Base-by-base conservation (phyloP, 1,140 invertebrate species). In the Brachionus plicatilis region DNA sequence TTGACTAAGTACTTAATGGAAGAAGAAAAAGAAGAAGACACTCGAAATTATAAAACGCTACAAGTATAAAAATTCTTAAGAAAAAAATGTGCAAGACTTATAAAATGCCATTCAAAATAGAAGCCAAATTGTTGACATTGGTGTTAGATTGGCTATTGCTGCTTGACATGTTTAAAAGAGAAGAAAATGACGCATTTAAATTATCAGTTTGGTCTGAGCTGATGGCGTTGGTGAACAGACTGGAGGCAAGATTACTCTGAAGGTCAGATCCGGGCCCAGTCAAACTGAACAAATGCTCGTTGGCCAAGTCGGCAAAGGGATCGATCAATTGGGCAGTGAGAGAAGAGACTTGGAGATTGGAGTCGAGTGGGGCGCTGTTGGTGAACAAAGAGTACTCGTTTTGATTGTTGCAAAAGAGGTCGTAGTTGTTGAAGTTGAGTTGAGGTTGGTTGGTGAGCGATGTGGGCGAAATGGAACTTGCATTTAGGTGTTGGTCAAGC, bases 91-190 rank as follows among this genome's bases (percentile, higher is more conserved):
- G 12, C 33, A 47, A 72, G 41, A 72, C 6, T 76, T 76, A 76
- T 76, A 76, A 76, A 76, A 76, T 76, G 53, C 72, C 72, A 50
- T 76, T 76, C 27, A 76, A 76, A 76, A 76, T 76, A 33, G 72
- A 76, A 27, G 45, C 72, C 43, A 76, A 76, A 76, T 76, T 76
- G 20, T 76, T 76, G 11, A 50, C 72, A 76, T 76, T 76, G 20
- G 45, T 45, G 24, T 45, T 75, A n/a, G 72, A 76, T 33, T 76
- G 72, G 47, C 20, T 75, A 14, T 9, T 75, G 14, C n/a, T 50
- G 24, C n/a, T 76, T 12, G 72, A 76, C 17, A 76, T 8, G n/a
- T 72, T 72, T n/a, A 72, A 43, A 41, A 72, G 68, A 72, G 68
- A 72, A 72, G 68, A 72, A 72, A 72, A 72, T 17, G 68, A 72